Evolutionary conservation across 1,140 invertebrate species (phyloP).

Genomic region (Heliconius melpomene): DNA sequence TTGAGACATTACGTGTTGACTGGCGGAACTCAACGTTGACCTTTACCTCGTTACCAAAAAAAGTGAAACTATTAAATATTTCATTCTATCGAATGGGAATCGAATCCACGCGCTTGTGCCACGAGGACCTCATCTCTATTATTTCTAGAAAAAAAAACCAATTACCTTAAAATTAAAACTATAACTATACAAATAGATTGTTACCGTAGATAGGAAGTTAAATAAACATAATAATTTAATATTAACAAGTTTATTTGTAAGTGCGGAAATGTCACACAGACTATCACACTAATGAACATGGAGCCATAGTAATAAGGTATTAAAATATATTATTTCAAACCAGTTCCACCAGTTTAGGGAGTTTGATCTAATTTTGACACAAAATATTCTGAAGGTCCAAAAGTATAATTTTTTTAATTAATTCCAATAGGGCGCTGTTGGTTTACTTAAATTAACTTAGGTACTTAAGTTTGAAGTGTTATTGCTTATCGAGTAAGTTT

Average conservation of each 20-base stretch:
- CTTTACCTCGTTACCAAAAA: no score
- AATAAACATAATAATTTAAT: background rate
- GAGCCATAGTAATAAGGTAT: background rate
- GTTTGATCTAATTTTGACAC: slow-evolving; percentile 1
- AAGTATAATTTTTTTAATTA: background rate
- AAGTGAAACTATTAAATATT: no score
- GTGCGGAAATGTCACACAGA: slow-evolving; percentile 7
- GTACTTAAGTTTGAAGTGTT: background rate
- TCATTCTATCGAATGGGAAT: no score
- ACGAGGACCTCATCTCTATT: no score
- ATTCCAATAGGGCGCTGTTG: background rate
- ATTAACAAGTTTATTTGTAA: background rate
- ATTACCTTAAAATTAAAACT: no score
- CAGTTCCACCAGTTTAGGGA: background rate
- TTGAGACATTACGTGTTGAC: no score
- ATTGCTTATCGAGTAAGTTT: background rate
- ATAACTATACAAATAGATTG: no score
- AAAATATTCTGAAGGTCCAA: slow-evolving; percentile 1
- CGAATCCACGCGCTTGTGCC: no score
- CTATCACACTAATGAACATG: background rate
- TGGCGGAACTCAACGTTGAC: background rate
- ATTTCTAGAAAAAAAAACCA: no score
- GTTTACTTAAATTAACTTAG: background rate
- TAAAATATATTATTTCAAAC: slow-evolving; percentile 13
- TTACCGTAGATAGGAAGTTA: no score